Evolutionary conservation across 2,113 vertebrate species (phyloP).

Genomic region (Clarias gariepinus): DNA sequence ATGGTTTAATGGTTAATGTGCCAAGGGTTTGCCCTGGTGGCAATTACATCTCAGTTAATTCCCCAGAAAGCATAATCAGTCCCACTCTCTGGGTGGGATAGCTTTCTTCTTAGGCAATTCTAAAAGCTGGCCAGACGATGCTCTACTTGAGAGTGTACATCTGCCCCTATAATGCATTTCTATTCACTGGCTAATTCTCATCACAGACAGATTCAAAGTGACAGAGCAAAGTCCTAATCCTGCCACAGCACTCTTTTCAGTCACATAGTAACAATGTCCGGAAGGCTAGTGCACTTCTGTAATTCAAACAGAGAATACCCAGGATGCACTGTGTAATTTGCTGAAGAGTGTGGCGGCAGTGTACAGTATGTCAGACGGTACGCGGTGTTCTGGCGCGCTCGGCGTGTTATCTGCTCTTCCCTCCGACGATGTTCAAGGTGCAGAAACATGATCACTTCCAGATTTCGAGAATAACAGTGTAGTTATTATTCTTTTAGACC

Average conservation of each 20-base stretch:
- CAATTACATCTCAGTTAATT: not conserved
- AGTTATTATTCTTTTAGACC: conserved; percentile 29
- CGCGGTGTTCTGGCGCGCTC: not conserved
- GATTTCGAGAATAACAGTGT: conserved; percentile 22
- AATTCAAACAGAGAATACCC: not conserved
- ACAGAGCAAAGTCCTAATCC: too few relatives aligned
- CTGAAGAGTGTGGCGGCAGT: not conserved
- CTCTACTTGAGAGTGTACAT: not conserved
- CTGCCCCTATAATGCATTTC: not conserved
- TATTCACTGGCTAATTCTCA: not conserved
- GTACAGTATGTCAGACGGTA: not conserved
- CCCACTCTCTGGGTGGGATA: not conserved
- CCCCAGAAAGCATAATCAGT: not conserved
- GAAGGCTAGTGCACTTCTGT: not conserved
- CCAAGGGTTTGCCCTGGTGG: not conserved
- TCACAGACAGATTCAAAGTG: too few relatives aligned
- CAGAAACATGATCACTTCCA: not conserved
- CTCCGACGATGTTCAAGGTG: not conserved
- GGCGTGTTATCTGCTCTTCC: not conserved
- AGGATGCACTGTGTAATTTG: not conserved
- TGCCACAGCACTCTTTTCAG: not conserved
- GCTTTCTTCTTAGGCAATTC: not conserved
- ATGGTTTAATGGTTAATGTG: not conserved
- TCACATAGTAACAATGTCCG: not conserved
- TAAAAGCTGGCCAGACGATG: not conserved